Evolutionary conservation across 2,113 vertebrate species (phyloP).

Genomic region (Corvus cornix): DNA sequence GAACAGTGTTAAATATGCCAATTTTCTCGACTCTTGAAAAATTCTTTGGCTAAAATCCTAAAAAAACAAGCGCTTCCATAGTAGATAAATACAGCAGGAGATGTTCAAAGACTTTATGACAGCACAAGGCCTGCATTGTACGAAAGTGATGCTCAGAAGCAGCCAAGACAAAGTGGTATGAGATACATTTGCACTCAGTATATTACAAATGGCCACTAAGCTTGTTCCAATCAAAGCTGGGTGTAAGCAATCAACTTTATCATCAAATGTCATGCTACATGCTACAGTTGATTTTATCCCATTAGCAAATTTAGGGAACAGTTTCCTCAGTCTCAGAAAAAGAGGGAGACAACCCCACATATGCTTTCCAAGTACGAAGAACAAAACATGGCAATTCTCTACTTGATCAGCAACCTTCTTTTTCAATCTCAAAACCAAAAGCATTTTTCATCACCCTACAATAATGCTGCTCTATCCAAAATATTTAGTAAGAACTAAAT

Average conservation of each 20-base stretch:
- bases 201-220: constrained; percentile 26
- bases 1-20: constrained; percentile 42
- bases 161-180: constrained; percentile 22
- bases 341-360: background rate
- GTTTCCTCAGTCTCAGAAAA: background rate
- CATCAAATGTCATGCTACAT: background rate
- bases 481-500: background rate
- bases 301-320: constrained; percentile 6
- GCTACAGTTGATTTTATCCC: constrained; percentile 18
- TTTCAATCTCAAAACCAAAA: background rate
- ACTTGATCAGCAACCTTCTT: background rate
- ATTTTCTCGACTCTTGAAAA: constrained; percentile 27
- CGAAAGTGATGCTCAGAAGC: background rate
- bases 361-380: background rate
- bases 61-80: background rate
- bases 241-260: constrained; percentile 40
- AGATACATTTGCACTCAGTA: background rate
- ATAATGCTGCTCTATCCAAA: background rate
- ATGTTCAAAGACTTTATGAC: constrained; percentile 23
- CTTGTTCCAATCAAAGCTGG: background rate
- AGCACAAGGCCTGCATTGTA: constrained; percentile 61
- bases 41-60: constrained; percentile 41
- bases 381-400: background rate
- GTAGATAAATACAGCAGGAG: constrained; percentile 20
- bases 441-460: background rate